Percentiles rank a stretch among this genome's conserved stretches.
phyloP scores from a whole-genome alignment of 1,140 invertebrate genomes.

The Leptoteleia sp. region DNA sequence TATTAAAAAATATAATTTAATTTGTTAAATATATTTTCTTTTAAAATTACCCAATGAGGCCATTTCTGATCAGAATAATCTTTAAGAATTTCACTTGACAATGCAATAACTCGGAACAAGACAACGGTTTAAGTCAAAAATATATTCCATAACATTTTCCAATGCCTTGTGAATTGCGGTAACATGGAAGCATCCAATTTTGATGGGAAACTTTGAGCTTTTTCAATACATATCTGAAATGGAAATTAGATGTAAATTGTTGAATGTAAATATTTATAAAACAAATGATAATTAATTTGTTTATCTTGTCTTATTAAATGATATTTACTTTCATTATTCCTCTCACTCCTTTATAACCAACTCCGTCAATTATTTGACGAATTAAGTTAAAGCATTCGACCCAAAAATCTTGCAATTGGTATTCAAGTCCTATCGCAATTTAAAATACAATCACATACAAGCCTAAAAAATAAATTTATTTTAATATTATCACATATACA shows the following conservation, averaged over 20 bases:
- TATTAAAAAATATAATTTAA: too few relatives aligned
- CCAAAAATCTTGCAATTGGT: conserved; percentile 92
- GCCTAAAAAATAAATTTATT: conserved; percentile 80
- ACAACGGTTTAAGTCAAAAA: conserved; percentile 95
- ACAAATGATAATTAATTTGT: too few relatives aligned
- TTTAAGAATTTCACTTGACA: conserved; percentile 96
- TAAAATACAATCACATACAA: conserved; percentile 92
- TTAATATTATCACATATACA: too few relatives aligned
- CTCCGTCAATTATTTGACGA: conserved; percentile 93
- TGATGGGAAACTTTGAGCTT: conserved; percentile 89
- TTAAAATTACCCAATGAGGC: conserved; percentile 96
- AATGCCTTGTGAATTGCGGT: conserved; percentile 90
- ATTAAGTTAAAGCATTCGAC: conserved; percentile 92
- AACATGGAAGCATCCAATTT: conserved; percentile 89
- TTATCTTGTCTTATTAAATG: too few relatives aligned
- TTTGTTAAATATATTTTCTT: too few relatives aligned
- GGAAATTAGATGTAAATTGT: too few relatives aligned
- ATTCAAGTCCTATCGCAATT: conserved; percentile 89
- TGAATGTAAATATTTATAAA: too few relatives aligned
- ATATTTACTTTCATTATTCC: conserved; percentile 92
- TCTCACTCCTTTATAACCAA: conserved; percentile 96
- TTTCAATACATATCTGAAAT: conserved; percentile 89
- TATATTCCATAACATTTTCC: conserved; percentile 90
- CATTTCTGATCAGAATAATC: conserved; percentile 90
- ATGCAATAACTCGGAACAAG: conserved; percentile 96